A percentile compares a stretch with the other conserved stretches of the same genome.
Evolutionary conservation across 1,140 invertebrate species (phyloP).

Genomic region (Drosophila novamexicana): DNA sequence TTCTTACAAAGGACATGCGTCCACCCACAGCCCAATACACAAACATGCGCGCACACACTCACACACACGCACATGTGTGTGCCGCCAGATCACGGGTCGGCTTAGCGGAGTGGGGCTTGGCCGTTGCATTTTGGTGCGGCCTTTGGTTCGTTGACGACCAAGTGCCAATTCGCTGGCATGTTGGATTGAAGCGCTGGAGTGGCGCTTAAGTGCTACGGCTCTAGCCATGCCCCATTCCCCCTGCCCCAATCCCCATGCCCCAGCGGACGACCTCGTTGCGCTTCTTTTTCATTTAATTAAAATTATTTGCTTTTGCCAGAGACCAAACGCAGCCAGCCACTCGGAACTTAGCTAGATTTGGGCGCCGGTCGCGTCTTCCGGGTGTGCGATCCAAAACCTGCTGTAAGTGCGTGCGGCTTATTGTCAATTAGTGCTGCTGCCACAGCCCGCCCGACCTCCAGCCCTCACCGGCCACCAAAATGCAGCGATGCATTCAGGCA

Average conservation of each 20-base stretch:
- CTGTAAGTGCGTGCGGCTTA: slow-evolving; percentile 66
- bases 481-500: slow-evolving; percentile 72
- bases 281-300: slow-evolving; percentile 83
- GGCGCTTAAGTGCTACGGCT: slow-evolving; percentile 72
- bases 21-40: slow-evolving; percentile 26
- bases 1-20: slow-evolving; percentile 76
- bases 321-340: slow-evolving; percentile 39
- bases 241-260: neutral
- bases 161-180: slow-evolving; percentile 72
- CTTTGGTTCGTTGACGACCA: slow-evolving; percentile 77
- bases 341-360: slow-evolving; percentile 72
- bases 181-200: slow-evolving; percentile 71
- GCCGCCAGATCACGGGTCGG: neutral
- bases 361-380: slow-evolving; percentile 51
- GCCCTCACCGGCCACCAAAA: slow-evolving; percentile 24
- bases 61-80: slow-evolving; percentile 31
- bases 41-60: slow-evolving; percentile 25
- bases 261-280: slow-evolving; percentile 34
- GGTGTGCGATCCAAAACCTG: slow-evolving; percentile 4
- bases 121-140: slow-evolving; percentile 73
- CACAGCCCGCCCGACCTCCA: neutral
- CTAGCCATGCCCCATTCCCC: neutral
- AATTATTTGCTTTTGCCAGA: slow-evolving; percentile 77
- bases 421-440: slow-evolving; percentile 72
- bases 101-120: neutral